A percentile compares a stretch with the other conserved stretches of the same genome.
Evolutionary conservation across 2,797 vertebrate genomes (phyloP).

Genomic region (Hoplostethus atlanticus): DNA sequence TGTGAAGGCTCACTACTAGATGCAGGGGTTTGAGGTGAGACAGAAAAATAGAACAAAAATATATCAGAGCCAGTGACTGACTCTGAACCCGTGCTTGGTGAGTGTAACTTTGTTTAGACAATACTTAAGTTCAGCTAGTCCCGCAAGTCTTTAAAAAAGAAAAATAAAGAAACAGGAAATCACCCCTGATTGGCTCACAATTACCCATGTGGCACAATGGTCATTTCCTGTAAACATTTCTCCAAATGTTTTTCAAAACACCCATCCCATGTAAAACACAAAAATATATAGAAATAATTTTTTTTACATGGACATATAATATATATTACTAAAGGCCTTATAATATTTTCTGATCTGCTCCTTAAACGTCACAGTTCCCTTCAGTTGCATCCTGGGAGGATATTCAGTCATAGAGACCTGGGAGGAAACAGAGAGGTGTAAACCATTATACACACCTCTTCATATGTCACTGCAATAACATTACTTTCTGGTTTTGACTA

Average conservation of each 20-base stretch:
- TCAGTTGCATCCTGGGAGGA: constrained; percentile 65
- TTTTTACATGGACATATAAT: constrained; percentile 76
- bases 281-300: constrained; percentile 80
- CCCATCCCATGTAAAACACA: constrained; percentile 75
- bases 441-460: not conserved
- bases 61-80: constrained; percentile 48
- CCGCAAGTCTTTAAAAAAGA: constrained; percentile 35
- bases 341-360: constrained; percentile 82
- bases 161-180: constrained; percentile 65
- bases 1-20: constrained; percentile 48
- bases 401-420: constrained; percentile 73
- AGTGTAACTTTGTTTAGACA: constrained; percentile 77
- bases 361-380: constrained; percentile 82
- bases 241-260: constrained; percentile 78
- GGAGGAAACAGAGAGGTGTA: constrained; percentile 39
- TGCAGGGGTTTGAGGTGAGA: constrained; percentile 42
- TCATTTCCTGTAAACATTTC: constrained; percentile 83
- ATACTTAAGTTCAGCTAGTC: constrained; percentile 62
- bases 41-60: constrained; percentile 37
- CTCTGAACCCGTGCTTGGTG: constrained; percentile 68
- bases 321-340: constrained; percentile 86
- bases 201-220: constrained; percentile 80
- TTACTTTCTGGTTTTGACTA: not conserved
- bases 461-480: not conserved
- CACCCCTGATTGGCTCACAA: constrained; percentile 74